Percentiles rank a stretch among this genome's conserved stretches.
Evolutionary conservation across 2,113 vertebrate species (phyloP).

Genomic region (Pelvicachromis taeniatus): DNA sequence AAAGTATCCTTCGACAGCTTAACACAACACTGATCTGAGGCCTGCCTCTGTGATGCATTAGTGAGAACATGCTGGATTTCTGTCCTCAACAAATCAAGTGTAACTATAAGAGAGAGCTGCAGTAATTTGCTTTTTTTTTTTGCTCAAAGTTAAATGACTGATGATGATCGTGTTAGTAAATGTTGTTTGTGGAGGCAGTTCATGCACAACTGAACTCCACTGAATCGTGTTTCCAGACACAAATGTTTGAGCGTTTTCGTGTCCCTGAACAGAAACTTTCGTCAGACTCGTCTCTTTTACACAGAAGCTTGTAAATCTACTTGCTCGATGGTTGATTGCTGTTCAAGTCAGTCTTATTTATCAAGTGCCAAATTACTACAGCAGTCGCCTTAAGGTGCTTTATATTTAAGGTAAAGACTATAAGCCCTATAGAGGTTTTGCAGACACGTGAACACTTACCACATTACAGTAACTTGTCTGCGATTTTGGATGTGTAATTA

Average conservation of each 20-base stretch:
- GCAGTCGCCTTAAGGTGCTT: not conserved
- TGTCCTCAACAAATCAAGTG: not conserved
- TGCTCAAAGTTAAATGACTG: not conserved
- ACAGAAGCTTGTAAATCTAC: rapidly evolving
- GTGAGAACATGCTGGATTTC: not conserved
- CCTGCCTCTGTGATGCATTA: not conserved
- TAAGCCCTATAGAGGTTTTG: too few relatives aligned
- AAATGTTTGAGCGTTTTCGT: not conserved
- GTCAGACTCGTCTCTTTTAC: not conserved
- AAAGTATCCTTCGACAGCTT: not conserved
- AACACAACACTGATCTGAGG: not conserved
- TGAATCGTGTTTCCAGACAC: not conserved
- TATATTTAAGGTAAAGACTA: not conserved
- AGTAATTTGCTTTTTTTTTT: not conserved
- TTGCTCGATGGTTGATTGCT: not conserved
- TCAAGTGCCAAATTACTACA: not conserved
- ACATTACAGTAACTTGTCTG: too few relatives aligned
- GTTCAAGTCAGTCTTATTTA: not conserved
- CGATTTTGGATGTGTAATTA: too few relatives aligned
- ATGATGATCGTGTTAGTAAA: not conserved
- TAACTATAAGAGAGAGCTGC: not conserved
- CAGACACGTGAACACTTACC: too few relatives aligned
- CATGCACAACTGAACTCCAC: not conserved
- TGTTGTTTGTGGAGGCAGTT: too few relatives aligned
- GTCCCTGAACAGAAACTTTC: not conserved